Percentiles rank a stretch among this genome's conserved stretches.
These are phyloP conservation scores for Andrena dorsata DNA, from an alignment of 2,888 invertebrate genomes.

Conservation along the genomic window DNA sequence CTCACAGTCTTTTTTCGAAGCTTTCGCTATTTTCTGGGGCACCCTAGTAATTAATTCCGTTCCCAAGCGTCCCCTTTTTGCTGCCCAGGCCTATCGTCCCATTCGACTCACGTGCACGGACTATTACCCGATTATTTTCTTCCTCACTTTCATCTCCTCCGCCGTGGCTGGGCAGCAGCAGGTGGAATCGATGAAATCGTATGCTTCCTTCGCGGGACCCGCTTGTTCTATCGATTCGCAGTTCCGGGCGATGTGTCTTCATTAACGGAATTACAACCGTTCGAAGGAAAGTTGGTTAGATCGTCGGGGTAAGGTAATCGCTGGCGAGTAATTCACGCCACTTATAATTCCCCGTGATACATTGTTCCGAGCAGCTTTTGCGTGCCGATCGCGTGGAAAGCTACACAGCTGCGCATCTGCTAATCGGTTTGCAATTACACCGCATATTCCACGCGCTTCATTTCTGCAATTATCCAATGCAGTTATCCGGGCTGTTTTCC, in stretches of 20 bases:
- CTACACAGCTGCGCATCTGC: conserved; percentile 25
- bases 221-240: conserved; percentile 16
- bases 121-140: neutral
- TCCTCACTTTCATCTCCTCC: neutral
- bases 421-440: conserved; percentile 24
- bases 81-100: neutral
- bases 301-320: neutral
- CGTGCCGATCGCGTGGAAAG: conserved; percentile 32
- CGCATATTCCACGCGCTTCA: too few relatives aligned
- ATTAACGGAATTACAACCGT: conserved; percentile 36
- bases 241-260: conserved; percentile 31
- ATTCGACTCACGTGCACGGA: neutral
- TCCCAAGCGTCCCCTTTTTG: too few relatives aligned
- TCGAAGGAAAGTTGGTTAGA: conserved; percentile 30
- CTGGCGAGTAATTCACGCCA: conserved; percentile 11
- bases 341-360: conserved; percentile 32
- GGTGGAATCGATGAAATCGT: neutral
- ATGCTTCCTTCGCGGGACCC: neutral
- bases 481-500: too few relatives aligned
- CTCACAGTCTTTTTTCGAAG: too few relatives aligned
- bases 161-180: neutral
- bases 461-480: neutral
- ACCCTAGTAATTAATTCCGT: too few relatives aligned
- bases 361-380: conserved; percentile 14
- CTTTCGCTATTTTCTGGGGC: too few relatives aligned